Percentiles rank a stretch among this genome's conserved stretches.
These are phyloP conservation scores for Magallana nippona DNA, from an alignment of 2,888 invertebrate genomes.

Conservation along the genomic window DNA sequence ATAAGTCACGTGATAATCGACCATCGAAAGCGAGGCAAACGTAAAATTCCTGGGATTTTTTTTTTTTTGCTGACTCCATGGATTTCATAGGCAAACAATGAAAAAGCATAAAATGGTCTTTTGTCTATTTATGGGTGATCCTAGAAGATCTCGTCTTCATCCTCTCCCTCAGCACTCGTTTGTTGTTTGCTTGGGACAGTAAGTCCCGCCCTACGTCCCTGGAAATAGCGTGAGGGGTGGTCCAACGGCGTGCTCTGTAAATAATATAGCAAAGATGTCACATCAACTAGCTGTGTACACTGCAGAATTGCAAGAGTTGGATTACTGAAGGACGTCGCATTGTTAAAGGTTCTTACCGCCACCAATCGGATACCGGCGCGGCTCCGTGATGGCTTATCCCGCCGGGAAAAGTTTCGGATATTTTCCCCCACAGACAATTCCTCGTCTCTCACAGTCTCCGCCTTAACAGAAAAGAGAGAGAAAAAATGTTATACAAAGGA, in stretches of 20 bases:
- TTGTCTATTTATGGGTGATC: neutral
- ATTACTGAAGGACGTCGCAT: too few species aligned
- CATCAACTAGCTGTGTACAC: too few species aligned
- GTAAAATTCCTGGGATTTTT: neutral
- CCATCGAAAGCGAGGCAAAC: constrained; percentile 28
- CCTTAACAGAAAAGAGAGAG: constrained; percentile 4
- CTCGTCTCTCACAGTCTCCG: constrained; percentile 76
- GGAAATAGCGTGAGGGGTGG: constrained; percentile 76
- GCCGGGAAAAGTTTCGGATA: constrained; percentile 79
- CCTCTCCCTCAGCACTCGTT: constrained; percentile 46
- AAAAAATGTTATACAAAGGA: too few species aligned
- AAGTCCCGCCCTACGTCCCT: constrained; percentile 68
- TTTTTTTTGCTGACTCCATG: too few species aligned
- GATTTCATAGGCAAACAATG: neutral
- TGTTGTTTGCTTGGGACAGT: constrained; percentile 55
- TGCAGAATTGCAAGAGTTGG: too few species aligned
- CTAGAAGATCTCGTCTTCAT: constrained; percentile 66
- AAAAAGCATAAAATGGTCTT: neutral
- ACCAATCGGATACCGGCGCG: constrained; percentile 78
- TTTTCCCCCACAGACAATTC: constrained; percentile 78
- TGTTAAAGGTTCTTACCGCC: constrained; percentile 70
- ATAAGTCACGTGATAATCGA: constrained; percentile 3
- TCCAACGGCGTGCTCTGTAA: constrained; percentile 77
- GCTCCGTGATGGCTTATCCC: constrained; percentile 74
- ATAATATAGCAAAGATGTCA: neutral